Evolutionary conservation across 2,113 vertebrate species (phyloP).

Genomic region (Anolis carolinensis): DNA sequence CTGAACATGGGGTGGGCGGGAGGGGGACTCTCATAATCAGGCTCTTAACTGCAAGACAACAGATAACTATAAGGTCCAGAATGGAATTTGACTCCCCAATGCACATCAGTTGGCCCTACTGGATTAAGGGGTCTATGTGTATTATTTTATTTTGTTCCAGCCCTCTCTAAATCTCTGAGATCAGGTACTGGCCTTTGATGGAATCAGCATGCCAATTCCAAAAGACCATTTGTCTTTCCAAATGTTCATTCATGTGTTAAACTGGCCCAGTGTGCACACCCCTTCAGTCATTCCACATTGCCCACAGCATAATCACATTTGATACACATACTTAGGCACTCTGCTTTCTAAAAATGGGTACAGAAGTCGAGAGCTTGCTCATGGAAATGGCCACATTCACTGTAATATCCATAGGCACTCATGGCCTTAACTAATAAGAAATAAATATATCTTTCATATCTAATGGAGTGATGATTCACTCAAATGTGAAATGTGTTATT

Average conservation of each 20-base stretch:
- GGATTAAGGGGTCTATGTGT: background rate
- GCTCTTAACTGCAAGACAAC: background rate
- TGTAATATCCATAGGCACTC: slow-evolving; percentile 2
- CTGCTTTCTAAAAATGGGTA: slow-evolving; percentile 15
- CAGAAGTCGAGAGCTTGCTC: background rate
- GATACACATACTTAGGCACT: slow-evolving; percentile 6
- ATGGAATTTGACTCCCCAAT: slow-evolving; percentile 12
- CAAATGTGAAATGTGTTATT: background rate
- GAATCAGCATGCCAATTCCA: slow-evolving; percentile 17
- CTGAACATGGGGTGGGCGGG: background rate
- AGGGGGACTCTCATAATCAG: background rate
- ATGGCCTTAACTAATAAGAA: background rate
- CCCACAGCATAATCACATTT: slow-evolving; percentile 28
- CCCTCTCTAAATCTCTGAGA: background rate
- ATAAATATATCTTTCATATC: background rate
- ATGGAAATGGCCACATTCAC: background rate
- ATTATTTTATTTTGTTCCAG: slow-evolving; percentile 8
- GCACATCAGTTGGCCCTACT: background rate
- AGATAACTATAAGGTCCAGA: background rate
- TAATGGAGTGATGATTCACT: background rate
- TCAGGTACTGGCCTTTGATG: slow-evolving; percentile 11
- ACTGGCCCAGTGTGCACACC: background rate
- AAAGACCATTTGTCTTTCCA: slow-evolving; percentile 21
- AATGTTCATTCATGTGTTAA: slow-evolving; percentile 30
- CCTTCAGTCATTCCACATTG: slow-evolving; percentile 18